Evolutionary conservation across 2,797 vertebrate species (phyloP).

Genomic region (Taeniopygia guttata): DNA sequence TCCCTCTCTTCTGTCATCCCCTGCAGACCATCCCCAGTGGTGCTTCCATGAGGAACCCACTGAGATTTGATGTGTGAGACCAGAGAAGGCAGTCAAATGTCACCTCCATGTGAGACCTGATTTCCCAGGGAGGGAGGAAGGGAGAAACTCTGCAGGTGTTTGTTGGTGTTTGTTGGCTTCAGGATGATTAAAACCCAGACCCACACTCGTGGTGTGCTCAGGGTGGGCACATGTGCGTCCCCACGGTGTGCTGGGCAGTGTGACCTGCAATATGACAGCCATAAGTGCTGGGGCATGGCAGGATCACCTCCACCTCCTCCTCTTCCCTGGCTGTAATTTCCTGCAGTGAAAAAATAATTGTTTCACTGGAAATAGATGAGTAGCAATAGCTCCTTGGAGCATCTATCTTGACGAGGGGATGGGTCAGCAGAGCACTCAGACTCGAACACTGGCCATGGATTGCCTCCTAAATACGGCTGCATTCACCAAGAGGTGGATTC

Average conservation of each 20-base stretch:
- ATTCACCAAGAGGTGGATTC: neutral
- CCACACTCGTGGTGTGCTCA: neutral
- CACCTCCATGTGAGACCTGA: neutral
- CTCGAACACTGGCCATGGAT: neutral
- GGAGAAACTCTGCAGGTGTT: neutral
- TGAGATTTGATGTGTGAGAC: neutral
- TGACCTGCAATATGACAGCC: neutral
- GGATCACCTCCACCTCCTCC: neutral
- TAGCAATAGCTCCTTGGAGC: neutral
- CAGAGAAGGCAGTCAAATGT: neutral
- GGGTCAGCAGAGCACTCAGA: neutral
- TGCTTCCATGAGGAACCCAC: neutral
- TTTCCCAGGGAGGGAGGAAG: neutral
- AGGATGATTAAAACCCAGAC: neutral
- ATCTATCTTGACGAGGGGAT: neutral
- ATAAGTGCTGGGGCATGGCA: neutral
- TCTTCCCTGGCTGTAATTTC: neutral
- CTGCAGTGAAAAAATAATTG: accelerated
- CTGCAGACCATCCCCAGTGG: neutral
- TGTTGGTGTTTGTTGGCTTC: too few species aligned
- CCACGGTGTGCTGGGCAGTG: neutral
- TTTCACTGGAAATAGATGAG: neutral
- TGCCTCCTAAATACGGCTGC: neutral
- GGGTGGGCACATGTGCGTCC: neutral
- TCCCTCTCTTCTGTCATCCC: neutral